phyloP scores from a whole-genome alignment of 2,113 vertebrate species.

The Perccottus glenii region DNA sequence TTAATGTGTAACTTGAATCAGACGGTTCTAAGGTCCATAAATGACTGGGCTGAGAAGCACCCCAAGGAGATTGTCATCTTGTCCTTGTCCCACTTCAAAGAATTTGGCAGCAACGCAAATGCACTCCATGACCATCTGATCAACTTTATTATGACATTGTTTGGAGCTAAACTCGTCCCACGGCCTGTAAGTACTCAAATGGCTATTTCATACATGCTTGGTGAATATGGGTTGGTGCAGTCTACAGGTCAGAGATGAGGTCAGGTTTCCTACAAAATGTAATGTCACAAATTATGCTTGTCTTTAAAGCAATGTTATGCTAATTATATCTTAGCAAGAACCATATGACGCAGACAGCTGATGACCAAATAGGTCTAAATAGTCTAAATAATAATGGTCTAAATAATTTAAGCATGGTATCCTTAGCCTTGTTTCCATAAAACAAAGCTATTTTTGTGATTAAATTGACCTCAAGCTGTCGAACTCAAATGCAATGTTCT shows the following conservation, averaged over 20 bases:
- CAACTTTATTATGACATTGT: constrained; percentile 48
- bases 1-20: constrained; percentile 18
- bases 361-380: too few relatives aligned
- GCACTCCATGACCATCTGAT: constrained; percentile 53
- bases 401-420: too few relatives aligned
- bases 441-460: background rate
- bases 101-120: constrained; percentile 17
- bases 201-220: too few relatives aligned
- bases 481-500: background rate
- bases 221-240: too few relatives aligned
- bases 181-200: constrained; percentile 5
- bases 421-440: too few relatives aligned
- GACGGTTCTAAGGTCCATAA: constrained; percentile 45
- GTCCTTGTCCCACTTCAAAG: constrained; percentile 58
- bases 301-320: too few relatives aligned
- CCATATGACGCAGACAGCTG: too few relatives aligned
- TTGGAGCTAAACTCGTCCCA: constrained; percentile 38
- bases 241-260: too few relatives aligned
- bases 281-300: too few relatives aligned
- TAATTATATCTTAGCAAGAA: too few relatives aligned
- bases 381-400: too few relatives aligned
- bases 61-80: constrained; percentile 65
- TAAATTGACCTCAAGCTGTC: background rate
- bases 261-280: too few relatives aligned
- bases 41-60: constrained; percentile 49